These are phyloP conservation scores for Pipa parva DNA, from an alignment of 2,113 vertebrate genomes.

Conservation along the genomic window DNA sequence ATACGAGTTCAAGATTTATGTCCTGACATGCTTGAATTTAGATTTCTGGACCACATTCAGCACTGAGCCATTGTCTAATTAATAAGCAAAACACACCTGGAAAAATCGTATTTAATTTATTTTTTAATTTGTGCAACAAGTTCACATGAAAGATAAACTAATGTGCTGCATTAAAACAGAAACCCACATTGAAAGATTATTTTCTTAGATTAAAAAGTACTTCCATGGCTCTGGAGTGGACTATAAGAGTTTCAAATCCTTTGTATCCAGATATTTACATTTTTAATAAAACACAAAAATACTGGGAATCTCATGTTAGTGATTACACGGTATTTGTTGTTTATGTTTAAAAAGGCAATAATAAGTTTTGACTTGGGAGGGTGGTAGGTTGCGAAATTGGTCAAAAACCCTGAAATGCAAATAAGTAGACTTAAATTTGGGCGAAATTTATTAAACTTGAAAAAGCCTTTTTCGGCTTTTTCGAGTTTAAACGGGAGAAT, in stretches of 20 bases:
- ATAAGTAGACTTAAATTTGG: too few relatives aligned
- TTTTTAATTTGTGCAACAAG: conserved; percentile 22
- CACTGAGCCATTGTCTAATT: not conserved
- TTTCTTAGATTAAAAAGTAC: not conserved
- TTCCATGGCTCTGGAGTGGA: conserved; percentile 1
- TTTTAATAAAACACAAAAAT: conserved; percentile 32
- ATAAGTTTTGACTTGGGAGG: too few relatives aligned
- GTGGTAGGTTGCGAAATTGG: too few relatives aligned
- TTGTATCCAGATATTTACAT: conserved; percentile 8
- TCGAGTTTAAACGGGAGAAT: too few relatives aligned
- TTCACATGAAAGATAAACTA: not conserved
- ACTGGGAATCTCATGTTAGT: too few relatives aligned
- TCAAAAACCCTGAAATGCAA: too few relatives aligned
- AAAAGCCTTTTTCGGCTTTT: too few relatives aligned
- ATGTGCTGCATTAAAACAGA: too few relatives aligned
- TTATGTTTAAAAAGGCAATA: too few relatives aligned
- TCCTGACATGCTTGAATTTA: conserved; percentile 31
- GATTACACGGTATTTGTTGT: too few relatives aligned
- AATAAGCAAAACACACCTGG: not conserved
- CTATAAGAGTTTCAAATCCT: not conserved
- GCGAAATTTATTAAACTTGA: too few relatives aligned
- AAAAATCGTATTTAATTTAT: not conserved
- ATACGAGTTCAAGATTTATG: not conserved
- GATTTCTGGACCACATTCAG: not conserved
- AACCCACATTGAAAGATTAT: too few relatives aligned